These are phyloP conservation scores for Atlantisia rogersi DNA, from an alignment of 2,113 vertebrate genomes.

Conservation along the genomic window DNA sequence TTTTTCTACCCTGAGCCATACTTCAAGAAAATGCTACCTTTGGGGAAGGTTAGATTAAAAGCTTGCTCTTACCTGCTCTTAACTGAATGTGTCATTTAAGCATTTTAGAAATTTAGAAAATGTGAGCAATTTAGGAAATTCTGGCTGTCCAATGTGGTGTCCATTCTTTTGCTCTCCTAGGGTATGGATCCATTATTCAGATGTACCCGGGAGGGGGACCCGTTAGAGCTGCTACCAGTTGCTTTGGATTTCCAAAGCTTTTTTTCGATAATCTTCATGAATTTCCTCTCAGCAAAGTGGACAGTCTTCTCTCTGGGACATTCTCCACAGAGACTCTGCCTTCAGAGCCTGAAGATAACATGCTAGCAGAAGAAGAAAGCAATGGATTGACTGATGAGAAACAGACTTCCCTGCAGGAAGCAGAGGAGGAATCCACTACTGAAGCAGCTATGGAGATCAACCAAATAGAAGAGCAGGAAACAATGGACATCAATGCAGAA, in stretches of 20 bases:
- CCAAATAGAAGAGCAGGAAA: conserved; percentile 65
- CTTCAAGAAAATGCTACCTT: background rate
- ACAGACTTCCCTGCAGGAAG: conserved; percentile 44
- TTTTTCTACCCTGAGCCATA: background rate
- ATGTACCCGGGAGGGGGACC: conserved; percentile 92
- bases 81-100: background rate
- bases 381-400: conserved; percentile 63
- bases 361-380: conserved; percentile 24
- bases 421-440: conserved; percentile 39
- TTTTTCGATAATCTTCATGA: conserved; percentile 88
- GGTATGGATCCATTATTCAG: conserved; percentile 93
- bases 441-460: conserved; percentile 50
- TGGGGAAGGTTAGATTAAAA: background rate
- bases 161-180: conserved; percentile 65
- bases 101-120: background rate
- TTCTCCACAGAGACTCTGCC: conserved; percentile 75
- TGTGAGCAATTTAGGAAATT: background rate
- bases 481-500: conserved; percentile 36
- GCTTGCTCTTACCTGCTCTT: background rate
- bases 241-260: conserved; percentile 90
- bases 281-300: conserved; percentile 92
- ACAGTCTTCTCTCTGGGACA: conserved; percentile 86
- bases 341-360: conserved; percentile 75
- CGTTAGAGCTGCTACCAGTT: conserved; percentile 87
- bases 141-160: background rate